Evolutionary conservation across 2,113 vertebrate species (phyloP).

Genomic region (Piaya cayana): DNA sequence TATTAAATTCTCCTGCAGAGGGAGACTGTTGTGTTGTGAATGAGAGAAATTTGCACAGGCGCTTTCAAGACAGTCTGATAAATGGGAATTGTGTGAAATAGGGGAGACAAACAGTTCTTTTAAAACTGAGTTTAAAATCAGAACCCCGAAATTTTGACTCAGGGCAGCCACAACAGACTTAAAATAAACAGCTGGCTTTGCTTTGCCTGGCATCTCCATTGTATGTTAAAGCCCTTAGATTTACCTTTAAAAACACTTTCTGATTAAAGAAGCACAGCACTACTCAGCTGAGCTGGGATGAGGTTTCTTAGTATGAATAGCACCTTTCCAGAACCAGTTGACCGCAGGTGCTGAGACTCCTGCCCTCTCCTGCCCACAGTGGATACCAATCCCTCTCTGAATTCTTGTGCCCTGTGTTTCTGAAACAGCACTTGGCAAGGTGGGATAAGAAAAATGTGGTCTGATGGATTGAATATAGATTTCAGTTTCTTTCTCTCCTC

Average conservation of each 20-base stretch:
- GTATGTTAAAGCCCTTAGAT: not conserved
- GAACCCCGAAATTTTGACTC: not conserved
- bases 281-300: accelerated
- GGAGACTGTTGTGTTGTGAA: not conserved
- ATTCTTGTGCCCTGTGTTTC: not conserved
- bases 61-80: not conserved
- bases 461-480: not conserved
- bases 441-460: not conserved
- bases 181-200: not conserved
- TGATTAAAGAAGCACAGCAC: not conserved
- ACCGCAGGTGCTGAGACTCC: not conserved
- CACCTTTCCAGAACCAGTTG: not conserved
- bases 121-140: not conserved
- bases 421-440: accelerated
- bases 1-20: not conserved
- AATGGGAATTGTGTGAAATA: not conserved
- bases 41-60: not conserved
- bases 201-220: not conserved
- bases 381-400: not conserved
- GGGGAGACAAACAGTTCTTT: not conserved
- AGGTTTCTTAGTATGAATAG: not conserved
- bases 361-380: not conserved
- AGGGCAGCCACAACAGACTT: not conserved
- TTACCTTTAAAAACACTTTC: not conserved
- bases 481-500: not conserved